Evolutionary conservation across 1,140 invertebrate genomes (phyloP).

Genomic region (Drosophila insularis): DNA sequence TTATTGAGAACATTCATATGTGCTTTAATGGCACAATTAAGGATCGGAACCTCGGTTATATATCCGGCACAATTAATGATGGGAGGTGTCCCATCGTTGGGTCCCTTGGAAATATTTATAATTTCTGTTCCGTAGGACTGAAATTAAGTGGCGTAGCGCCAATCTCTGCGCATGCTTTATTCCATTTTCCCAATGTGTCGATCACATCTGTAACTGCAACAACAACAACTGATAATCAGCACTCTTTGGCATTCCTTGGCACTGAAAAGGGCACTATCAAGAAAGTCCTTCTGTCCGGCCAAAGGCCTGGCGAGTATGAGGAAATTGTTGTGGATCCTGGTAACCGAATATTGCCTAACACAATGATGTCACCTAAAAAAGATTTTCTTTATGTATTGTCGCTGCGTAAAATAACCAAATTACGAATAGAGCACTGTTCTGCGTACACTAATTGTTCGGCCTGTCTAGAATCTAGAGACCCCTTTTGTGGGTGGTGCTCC

Average conservation of each 20-base stretch:
- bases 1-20: constrained; percentile 98
- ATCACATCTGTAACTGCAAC: constrained; percentile 91
- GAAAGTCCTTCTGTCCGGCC: constrained; percentile 88
- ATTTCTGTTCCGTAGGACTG: constrained; percentile 95
- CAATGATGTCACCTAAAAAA: constrained; percentile 89
- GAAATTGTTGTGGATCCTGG: constrained; percentile 88
- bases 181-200: constrained; percentile 91
- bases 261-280: constrained; percentile 90
- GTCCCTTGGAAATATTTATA: constrained; percentile 93
- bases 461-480: constrained; percentile 96
- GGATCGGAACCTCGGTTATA: constrained; percentile 95
- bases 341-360: constrained; percentile 91
- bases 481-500: constrained; percentile 99
- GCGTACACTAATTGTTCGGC: constrained; percentile 94
- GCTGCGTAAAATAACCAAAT: constrained; percentile 90
- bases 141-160: constrained; percentile 95
- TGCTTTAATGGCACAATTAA: constrained; percentile 97
- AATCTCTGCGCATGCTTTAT: constrained; percentile 88
- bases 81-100: constrained; percentile 94
- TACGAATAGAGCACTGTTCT: constrained; percentile 95
- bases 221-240: constrained; percentile 88
- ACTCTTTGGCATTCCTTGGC: constrained; percentile 96
- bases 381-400: constrained; percentile 90
- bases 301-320: constrained; percentile 89
- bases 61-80: constrained; percentile 94